Conservation (phyloP, 1,140 invertebrate genomes). For the Bombus consobrinus region DNA sequence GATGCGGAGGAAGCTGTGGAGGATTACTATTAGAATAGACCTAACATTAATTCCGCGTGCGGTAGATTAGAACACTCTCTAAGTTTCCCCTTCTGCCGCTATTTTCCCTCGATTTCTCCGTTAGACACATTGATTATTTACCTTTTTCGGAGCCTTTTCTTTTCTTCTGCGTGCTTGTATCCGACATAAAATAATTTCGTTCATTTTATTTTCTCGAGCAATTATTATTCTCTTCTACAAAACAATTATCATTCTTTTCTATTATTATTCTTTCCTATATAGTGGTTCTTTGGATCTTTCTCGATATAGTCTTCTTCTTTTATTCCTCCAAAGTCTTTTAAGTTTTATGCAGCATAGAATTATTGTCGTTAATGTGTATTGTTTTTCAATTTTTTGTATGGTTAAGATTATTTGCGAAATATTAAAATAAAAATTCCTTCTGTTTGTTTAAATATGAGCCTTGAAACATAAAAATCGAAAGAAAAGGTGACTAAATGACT, state of each 20-base stretch:
- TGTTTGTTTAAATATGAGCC: no score
- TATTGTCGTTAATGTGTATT: no score
- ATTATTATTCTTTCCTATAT: not conserved
- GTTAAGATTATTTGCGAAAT: no score
- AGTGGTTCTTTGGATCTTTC: not conserved
- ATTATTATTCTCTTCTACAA: not conserved
- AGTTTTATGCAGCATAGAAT: no score
- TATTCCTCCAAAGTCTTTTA: not conserved
- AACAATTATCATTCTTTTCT: no score
- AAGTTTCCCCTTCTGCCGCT: conserved; percentile 15
- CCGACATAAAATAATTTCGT: not conserved
- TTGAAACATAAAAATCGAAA: no score
- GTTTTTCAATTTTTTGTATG: no score
- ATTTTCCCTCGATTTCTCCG: not conserved
- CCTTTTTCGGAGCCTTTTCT: not conserved
- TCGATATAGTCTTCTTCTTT: not conserved
- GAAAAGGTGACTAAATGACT: no score
- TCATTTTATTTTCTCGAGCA: not conserved
- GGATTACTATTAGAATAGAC: conserved; percentile 69
- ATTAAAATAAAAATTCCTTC: no score
- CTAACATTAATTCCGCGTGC: conserved; percentile 78
- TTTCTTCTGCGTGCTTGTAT: not conserved
- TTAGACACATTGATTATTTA: not conserved
- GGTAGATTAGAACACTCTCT: conserved; percentile 75
- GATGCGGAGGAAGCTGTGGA: conserved; percentile 65